These are phyloP conservation scores for Eilema sororculum DNA, from an alignment of 2,888 invertebrate genomes.

Conservation along the genomic window DNA sequence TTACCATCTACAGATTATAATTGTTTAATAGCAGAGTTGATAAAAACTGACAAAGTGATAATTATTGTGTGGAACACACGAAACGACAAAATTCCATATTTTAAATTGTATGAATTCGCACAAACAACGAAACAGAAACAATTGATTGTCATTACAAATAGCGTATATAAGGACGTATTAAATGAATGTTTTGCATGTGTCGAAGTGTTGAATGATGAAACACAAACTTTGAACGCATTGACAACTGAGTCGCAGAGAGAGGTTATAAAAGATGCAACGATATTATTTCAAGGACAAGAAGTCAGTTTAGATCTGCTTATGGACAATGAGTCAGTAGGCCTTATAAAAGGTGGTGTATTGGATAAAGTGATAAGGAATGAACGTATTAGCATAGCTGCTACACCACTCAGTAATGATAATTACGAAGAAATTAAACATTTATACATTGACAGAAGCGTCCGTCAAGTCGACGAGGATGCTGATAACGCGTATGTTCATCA, in stretches of 20 bases:
- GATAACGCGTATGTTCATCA: not conserved
- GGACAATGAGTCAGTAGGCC: slow-evolving; percentile 15
- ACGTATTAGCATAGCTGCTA: slow-evolving; percentile 24
- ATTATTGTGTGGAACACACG: slow-evolving; percentile 11
- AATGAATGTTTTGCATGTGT: slow-evolving; percentile 18
- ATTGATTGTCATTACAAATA: slow-evolving; percentile 14
- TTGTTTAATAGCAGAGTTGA: slow-evolving; percentile 4
- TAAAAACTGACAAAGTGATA: not conserved
- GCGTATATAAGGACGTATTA: not conserved
- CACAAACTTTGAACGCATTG: slow-evolving; percentile 18
- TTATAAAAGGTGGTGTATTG: slow-evolving; percentile 25
- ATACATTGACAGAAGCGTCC: slow-evolving; percentile 30
- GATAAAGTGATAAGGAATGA: slow-evolving; percentile 23
- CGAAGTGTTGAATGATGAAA: slow-evolving; percentile 1
- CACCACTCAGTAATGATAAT: slow-evolving; percentile 6
- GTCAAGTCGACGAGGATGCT: not conserved
- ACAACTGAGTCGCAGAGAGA: slow-evolving; percentile 18
- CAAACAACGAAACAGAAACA: slow-evolving; percentile 5
- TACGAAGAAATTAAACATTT: slow-evolving; percentile 33
- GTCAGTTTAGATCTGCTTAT: slow-evolving; percentile 20
- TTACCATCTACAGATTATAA: not conserved
- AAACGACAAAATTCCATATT: not conserved
- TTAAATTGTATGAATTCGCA: slow-evolving; percentile 12
- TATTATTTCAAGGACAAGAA: slow-evolving; percentile 29
- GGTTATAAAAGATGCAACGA: slow-evolving; percentile 15